Conservation (phyloP, 2,888 invertebrate genomes). For the Morpho helenor region DNA sequence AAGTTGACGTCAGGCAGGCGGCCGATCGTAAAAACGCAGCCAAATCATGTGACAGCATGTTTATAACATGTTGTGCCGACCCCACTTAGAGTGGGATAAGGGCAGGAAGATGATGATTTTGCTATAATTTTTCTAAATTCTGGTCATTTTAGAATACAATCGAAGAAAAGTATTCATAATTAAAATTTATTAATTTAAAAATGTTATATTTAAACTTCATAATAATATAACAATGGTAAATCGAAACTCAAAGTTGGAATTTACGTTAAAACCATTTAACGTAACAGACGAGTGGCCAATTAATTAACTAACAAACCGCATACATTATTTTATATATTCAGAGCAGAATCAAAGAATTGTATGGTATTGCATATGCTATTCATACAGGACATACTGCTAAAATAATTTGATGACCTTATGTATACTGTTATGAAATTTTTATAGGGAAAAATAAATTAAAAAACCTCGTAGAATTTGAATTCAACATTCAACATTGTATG, state of each 20-base stretch:
- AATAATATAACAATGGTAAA: slow-evolving; percentile 15
- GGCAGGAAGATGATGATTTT: no score
- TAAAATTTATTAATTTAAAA: no score
- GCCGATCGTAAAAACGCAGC: no score
- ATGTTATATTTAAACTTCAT: not conserved
- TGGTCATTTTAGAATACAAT: no score
- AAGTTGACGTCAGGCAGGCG: no score
- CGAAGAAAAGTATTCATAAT: no score
- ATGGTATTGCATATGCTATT: slow-evolving; percentile 22
- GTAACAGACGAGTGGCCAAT: slow-evolving; percentile 12
- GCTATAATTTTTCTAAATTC: no score
- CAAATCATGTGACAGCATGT: no score
- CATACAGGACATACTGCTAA: slow-evolving; percentile 22
- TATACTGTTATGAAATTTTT: slow-evolving; percentile 20
- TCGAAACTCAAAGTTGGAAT: slow-evolving; percentile 18
- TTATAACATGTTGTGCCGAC: no score
- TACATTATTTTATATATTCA: slow-evolving; percentile 19
- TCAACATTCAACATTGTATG: no score
- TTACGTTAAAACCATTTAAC: slow-evolving; percentile 11
- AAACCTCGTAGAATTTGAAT: not conserved
- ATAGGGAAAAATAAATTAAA: slow-evolving; percentile 18
- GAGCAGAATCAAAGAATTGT: slow-evolving; percentile 23
- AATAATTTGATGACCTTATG: slow-evolving; percentile 25
- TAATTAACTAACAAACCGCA: slow-evolving; percentile 14
- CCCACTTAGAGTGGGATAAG: no score